Base-by-base conservation (phyloP, 2,113 vertebrate genomes). In the Serilophus lunatus region DNA sequence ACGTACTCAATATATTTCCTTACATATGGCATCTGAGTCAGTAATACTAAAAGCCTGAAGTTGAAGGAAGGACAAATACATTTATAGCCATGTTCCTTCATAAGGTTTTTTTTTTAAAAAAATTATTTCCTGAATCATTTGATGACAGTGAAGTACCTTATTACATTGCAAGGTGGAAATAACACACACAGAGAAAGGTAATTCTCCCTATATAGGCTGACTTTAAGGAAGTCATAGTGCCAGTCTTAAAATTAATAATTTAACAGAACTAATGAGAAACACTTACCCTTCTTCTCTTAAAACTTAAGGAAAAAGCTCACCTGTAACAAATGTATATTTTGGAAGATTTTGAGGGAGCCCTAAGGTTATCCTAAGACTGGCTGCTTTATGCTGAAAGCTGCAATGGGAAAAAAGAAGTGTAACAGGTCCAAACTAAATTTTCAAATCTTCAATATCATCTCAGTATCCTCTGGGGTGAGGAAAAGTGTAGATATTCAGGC, bases 401-500 rank as follows among this genome's bases (percentile, higher is more conserved):
- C 59, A 53, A 53, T 47, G 40, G 75, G 45, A 94, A 63, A 91
- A 86, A 45, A 18, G 33, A 38, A 69, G 35, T 56, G 49, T 81
- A 91, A 60, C 56, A 69, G 33, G 36, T 88, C 88, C 87, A 93
- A 90, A 81, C 5, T 19, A 57, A 26, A 66, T 84, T 97, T 95
- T 83, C 82, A 82, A 87, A 90, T 42, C 72, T 95, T 44, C 49
- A 87, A 81, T 85, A 93, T 88, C 86, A 54, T 71, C 45, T 82
- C 89, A 89, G 38, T 59, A 49, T 87, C 60, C 47, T 18, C 5
- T 50, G 68, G 78, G 93, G 69, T 75, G 77, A 59, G 68, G 69
- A 80, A 78, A 94, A 83, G 51, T 85, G 75, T 72, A 88, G 91
- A 71, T 85, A 66, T 92, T 95, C 76, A 91, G 92, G 84, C 95